These are phyloP conservation scores for Cephalopachus bancanus DNA, from an alignment of 2,797 vertebrate species.

Conservation along the genomic window DNA sequence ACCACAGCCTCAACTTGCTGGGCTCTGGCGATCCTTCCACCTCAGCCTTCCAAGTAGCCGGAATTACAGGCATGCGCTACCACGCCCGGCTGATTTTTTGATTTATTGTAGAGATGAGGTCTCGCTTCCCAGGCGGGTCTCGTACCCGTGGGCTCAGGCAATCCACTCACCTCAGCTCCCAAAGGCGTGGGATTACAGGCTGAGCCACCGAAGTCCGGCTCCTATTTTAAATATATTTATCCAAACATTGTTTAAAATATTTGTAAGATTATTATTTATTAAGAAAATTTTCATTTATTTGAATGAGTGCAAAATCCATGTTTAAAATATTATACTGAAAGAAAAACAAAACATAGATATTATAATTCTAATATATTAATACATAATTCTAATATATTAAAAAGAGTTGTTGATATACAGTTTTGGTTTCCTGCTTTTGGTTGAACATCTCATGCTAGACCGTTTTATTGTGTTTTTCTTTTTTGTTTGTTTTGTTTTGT, in stretches of 20 bases:
- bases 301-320: not conserved
- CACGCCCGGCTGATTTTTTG: no score
- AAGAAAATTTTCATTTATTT: not conserved
- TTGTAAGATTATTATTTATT: not conserved
- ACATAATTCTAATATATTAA: not conserved
- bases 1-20: no score
- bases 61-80: no score
- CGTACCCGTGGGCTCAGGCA: no score
- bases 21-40: no score
- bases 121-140: no score
- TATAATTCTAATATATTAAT: not conserved
- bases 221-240: not conserved
- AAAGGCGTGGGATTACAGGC: no score
- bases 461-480: not conserved
- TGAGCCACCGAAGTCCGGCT: no score
- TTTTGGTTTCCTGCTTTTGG: not conserved
- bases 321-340: not conserved
- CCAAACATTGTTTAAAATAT: not conserved
- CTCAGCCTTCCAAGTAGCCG: no score
- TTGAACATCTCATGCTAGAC: not conserved
- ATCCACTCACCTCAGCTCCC: no score
- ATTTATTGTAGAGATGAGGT: no score
- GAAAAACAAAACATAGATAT: conserved; percentile 1
- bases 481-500: no score
- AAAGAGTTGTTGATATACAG: not conserved